Evolutionary conservation across 2,797 vertebrate species (phyloP).

Genomic region (Smutsia gigantea): DNA sequence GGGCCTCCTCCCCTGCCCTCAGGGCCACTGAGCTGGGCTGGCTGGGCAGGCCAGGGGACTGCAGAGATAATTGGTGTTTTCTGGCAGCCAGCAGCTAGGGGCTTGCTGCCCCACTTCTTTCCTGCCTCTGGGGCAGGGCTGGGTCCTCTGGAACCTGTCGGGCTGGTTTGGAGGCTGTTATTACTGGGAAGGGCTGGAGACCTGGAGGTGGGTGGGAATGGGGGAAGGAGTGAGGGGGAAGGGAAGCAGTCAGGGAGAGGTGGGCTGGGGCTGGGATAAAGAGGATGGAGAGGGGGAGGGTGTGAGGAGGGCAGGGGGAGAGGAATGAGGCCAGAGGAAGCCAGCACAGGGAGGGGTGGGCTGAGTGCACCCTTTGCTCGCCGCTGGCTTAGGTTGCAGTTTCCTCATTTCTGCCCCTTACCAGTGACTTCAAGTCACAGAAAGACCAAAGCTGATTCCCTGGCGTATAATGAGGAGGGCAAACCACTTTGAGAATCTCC

Average conservation of each 20-base stretch:
- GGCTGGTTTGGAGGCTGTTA: constrained; percentile 77
- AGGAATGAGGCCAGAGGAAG: neutral
- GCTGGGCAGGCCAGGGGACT: constrained; percentile 36
- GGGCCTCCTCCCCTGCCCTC: neutral
- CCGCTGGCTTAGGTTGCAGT: no score
- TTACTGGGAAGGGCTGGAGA: constrained; percentile 56
- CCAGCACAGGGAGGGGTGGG: neutral
- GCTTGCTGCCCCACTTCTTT: constrained; percentile 48
- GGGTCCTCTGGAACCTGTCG: constrained; percentile 67
- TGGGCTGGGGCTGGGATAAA: neutral
- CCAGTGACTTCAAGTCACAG: no score
- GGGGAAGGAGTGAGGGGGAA: neutral
- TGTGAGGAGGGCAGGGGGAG: neutral
- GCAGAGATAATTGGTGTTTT: constrained; percentile 79
- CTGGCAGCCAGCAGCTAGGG: constrained; percentile 68
- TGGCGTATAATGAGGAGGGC: neutral
- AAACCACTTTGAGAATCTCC: neutral
- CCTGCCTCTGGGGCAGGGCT: constrained; percentile 65
- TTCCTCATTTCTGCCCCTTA: neutral
- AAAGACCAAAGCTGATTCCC: neutral
- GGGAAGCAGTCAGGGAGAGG: neutral
- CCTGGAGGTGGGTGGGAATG: neutral
- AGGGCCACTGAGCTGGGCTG: neutral
- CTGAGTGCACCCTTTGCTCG: neutral
- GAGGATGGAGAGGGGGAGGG: neutral